Conservation (phyloP, 2,113 vertebrate genomes). For the Spermophilus dauricus region DNA sequence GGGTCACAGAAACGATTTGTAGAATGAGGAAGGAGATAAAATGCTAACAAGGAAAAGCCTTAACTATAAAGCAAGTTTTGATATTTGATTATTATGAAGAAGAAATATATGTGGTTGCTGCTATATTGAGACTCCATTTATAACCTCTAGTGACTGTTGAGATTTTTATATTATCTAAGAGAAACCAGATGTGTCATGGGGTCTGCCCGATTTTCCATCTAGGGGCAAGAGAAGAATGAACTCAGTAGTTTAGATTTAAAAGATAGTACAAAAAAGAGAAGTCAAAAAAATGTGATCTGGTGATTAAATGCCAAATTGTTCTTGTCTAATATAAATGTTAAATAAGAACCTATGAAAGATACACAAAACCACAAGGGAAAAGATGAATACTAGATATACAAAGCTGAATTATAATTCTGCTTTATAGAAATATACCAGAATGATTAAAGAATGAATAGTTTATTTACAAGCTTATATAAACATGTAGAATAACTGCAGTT, state of each 20-base stretch:
- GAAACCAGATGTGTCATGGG: not conserved
- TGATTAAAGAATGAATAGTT: conserved; percentile 7
- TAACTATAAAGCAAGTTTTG: not conserved
- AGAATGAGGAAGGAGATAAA: not conserved
- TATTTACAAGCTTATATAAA: not conserved
- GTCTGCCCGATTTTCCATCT: not conserved
- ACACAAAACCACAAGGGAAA: not conserved
- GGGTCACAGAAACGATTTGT: not conserved
- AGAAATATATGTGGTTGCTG: not conserved
- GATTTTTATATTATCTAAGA: not conserved
- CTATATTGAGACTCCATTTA: not conserved
- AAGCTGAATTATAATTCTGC: not conserved
- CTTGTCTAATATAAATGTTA: conserved; percentile 1
- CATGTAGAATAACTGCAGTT: conserved; percentile 1
- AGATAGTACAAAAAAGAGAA: not conserved
- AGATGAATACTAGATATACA: not conserved
- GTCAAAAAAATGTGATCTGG: not conserved
- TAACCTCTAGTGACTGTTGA: not conserved
- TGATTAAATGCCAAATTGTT: not conserved
- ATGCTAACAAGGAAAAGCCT: not conserved
- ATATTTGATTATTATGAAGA: conserved; percentile 48
- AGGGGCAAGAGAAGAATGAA: not conserved
- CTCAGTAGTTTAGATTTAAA: conserved; percentile 16
- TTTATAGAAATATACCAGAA: not conserved
- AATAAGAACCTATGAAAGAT: not conserved